Base-by-base conservation (phyloP, 2,797 vertebrate genomes). In the Sebastes kiyomatsui region DNA sequence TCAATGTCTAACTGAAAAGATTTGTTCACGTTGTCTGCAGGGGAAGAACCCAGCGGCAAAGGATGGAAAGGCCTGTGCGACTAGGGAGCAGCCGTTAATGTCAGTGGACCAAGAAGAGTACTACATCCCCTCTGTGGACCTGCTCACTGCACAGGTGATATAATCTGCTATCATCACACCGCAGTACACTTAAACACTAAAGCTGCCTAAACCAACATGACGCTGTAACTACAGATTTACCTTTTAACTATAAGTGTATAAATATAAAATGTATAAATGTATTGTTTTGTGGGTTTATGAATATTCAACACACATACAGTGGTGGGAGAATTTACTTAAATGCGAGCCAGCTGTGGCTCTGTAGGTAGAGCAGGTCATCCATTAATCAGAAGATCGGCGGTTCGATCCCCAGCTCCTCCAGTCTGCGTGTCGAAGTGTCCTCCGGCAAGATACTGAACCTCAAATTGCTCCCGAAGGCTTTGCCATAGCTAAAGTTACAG, bases 91-190 rank as follows among this genome's bases (percentile, higher is more conserved):
- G 25, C 94, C 95, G 28, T 94, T 93, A 18, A 74, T 96, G 89
- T 96, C 92, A 1, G 88, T 93, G 67, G 92, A 96, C 86, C 96
- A 96, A 18, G 95, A 94, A 3, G 96, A 97, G 56, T 97, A 97
- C 80, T 99, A 96, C 88, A 98, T 99, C 85, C 98, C 98, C 2
- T 99, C 97, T 22, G 97, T 99, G 2, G 97, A 99, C 93, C 96
- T 99, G 59, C 97, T 99, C 35, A 99, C 98, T n/a, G 98, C 98
- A 16, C 98, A 99, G 97, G 98, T 99, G 89, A 66, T 5, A 12
- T 27, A 2, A 65, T 33, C 54, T 67, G 14, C 56, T 33, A 1
- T 28, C 30, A 42, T 6, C 6, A 38, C 23, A 12, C 4, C 18
- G 12, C 38, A n/a, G 16, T 5, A 28, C 9, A 33, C 28, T 14